These are phyloP conservation scores for Aphrophora alni DNA, from an alignment of 2,888 invertebrate genomes.

Conservation along the genomic window DNA sequence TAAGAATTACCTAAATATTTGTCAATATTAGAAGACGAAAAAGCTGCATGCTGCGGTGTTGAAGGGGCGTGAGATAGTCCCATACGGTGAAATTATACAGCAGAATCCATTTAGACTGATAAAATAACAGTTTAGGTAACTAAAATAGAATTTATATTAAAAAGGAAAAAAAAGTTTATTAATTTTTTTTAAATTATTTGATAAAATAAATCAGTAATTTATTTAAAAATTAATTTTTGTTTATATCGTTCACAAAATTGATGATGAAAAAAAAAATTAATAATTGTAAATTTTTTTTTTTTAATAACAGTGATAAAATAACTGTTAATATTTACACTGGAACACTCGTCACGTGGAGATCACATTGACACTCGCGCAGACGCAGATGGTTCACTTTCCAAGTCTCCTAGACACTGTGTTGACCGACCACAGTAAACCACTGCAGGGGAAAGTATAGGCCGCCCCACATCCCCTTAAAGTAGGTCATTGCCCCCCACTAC, in stretches of 20 bases:
- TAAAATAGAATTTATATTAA: no score
- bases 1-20: background rate
- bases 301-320: no score
- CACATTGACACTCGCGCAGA: background rate
- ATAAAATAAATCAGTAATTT: no score
- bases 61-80: background rate
- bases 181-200: no score
- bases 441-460: background rate
- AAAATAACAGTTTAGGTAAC: no score
- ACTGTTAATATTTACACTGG: background rate
- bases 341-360: background rate
- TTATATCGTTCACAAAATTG: no score
- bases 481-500: constrained; percentile 7
- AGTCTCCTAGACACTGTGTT: background rate
- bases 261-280: no score
- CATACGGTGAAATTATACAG: background rate
- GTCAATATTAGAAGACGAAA: background rate
- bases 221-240: no score
- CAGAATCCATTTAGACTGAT: background rate
- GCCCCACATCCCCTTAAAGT: constrained; percentile 9
- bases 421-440: constrained; percentile 5
- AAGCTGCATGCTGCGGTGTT: background rate
- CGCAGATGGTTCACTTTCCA: background rate
- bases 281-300: no score
- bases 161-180: no score